Evolutionary conservation across 2,888 invertebrate genomes (phyloP), one percentile per base, ranked within the genome.

Genomic region (Eupeodes latifasciatus): DNA sequence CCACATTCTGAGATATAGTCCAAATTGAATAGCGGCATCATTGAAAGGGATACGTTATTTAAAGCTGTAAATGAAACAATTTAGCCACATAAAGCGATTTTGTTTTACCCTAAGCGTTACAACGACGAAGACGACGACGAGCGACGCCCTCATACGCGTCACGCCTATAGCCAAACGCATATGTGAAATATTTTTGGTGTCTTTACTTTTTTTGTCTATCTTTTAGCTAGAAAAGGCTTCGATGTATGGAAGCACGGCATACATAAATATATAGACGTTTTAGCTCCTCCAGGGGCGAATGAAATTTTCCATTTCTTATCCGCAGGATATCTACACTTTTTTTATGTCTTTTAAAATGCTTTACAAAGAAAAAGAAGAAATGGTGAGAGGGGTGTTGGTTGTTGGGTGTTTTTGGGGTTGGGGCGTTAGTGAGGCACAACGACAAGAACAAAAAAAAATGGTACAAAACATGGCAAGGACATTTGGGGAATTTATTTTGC

Each of bases 11-110:
- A 71, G 75, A 77, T 72, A 77, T 57, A 78, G 72, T 55, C 84
- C 71, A 72, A 87, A 87, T 80, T 87, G 84, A 87, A 83, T 80
- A 80, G 76, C 81, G 81, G 76, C 84, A 81, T 84, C 84, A 88
- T 85, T 84, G 84, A 88, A 88, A 88, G 77, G 87, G 87, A 88
- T 84, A 84, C 84, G 87, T 88, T 88, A 85, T 88, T 88, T 88
- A 88, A 88, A 75, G 87, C 87, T 84, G 81, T 88, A 88, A 88
- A 88, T 88, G 87, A 88, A 88, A 88, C 87, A 88, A 88, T 84
- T 84, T 84, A 81, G 81, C 84, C 81, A 74, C 74, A 80, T 75
- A 80, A 81, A 59, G 72, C 67, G 84, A 71, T 76, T 55, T 64
- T 64, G 75, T 53, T 49, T 71, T 49, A 49, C 44, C 10, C 11